Conservation (phyloP, 2,888 invertebrate genomes). For the Ectropis crepuscularia region DNA sequence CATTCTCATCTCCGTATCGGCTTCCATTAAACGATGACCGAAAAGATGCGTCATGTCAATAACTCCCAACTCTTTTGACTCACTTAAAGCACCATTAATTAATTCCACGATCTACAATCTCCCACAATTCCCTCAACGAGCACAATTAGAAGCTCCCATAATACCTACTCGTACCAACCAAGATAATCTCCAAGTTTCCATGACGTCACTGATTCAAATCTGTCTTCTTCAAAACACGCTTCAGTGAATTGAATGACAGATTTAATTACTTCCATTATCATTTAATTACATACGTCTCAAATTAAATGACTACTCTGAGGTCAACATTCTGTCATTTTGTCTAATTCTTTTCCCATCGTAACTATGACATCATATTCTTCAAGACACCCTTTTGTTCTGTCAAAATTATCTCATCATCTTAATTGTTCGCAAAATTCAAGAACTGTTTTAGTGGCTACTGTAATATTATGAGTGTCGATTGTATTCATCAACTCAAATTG, state of each 20-base stretch:
- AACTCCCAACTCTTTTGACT: conserved; percentile 27
- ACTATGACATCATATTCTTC: conserved; percentile 42
- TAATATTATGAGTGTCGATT: conserved; percentile 19
- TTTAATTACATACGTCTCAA: conserved; percentile 38
- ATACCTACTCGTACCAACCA: background rate
- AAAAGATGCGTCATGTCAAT: conserved; percentile 30
- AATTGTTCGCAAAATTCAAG: conserved; percentile 26
- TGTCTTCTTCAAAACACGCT: conserved; percentile 35
- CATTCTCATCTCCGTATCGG: conserved; percentile 25
- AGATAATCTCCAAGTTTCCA: conserved; percentile 15
- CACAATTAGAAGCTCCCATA: conserved; percentile 14
- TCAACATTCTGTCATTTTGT: conserved; percentile 43
- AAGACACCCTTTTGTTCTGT: conserved; percentile 38
- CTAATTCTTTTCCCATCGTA: conserved; percentile 42
- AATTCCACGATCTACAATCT: conserved; percentile 15
- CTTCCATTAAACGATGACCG: conserved; percentile 30
- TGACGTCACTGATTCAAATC: conserved; percentile 33
- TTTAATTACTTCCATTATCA: conserved; percentile 42
- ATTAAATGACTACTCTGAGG: conserved; percentile 36
- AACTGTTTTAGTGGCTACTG: conserved; percentile 12
- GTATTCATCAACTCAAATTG: conserved; percentile 16
- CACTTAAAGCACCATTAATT: conserved; percentile 22
- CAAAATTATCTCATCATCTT: conserved; percentile 38
- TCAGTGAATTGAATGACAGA: conserved; percentile 45
- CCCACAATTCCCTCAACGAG: conserved; percentile 15